Conservation (phyloP, 2,113 vertebrate species). For the Petaurus breviceps region DNA sequence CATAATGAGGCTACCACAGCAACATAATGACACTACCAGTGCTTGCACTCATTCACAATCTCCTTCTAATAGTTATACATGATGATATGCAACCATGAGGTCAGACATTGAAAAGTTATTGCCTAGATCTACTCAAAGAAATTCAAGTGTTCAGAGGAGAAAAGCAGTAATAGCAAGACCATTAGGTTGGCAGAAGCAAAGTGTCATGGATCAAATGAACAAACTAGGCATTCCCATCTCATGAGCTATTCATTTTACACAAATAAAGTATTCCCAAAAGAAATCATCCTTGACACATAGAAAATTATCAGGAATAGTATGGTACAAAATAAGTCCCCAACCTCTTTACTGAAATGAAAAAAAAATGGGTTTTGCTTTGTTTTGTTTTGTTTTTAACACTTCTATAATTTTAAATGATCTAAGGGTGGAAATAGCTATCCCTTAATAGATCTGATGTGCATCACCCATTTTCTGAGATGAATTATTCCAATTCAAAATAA, state of each 20-base stretch:
- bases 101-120: neutral
- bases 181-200: neutral
- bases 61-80: neutral
- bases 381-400: neutral
- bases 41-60: neutral
- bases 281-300: neutral
- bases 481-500: neutral
- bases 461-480: neutral
- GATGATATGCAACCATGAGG: neutral
- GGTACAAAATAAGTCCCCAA: neutral
- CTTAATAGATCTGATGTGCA: neutral
- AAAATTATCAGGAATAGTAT: slow-evolving; percentile 6
- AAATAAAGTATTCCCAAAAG: neutral
- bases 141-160: neutral
- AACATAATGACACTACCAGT: neutral
- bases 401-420: neutral
- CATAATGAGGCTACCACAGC: neutral
- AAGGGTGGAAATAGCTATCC: neutral
- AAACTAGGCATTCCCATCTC: neutral
- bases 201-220: neutral
- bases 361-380: neutral
- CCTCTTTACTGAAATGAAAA: neutral
- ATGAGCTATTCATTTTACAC: neutral
- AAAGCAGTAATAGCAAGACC: neutral
- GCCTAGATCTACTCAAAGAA: neutral